These are phyloP conservation scores for Phasianus colchicus DNA, from an alignment of 2,113 vertebrate genomes.

Conservation along the genomic window DNA sequence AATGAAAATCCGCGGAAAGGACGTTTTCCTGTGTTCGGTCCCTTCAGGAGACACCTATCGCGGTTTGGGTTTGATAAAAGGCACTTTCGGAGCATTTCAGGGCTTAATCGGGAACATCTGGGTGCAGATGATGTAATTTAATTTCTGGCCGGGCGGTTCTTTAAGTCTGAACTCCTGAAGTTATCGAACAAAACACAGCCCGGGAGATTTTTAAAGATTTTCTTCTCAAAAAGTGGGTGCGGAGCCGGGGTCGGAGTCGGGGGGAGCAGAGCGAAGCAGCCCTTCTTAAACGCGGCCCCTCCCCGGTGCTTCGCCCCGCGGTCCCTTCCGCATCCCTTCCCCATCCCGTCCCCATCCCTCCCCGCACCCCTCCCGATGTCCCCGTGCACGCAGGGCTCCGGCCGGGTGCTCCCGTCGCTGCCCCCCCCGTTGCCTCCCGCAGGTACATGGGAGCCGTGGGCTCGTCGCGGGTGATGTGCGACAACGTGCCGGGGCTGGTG, in stretches of 20 bases:
- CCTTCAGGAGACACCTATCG: constrained; percentile 78
- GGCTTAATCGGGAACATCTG: constrained; percentile 84
- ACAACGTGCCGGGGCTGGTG: constrained; percentile 94
- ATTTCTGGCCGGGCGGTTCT: constrained; percentile 65
- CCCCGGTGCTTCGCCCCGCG: not conserved
- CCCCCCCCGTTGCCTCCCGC: constrained; percentile 33
- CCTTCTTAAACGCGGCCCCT: not conserved
- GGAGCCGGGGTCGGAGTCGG: no score
- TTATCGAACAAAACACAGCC: constrained; percentile 41
- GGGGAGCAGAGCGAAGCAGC: not conserved
- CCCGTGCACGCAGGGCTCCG: not conserved
- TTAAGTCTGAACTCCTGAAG: constrained; percentile 28
- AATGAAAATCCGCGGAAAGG: constrained; percentile 69
- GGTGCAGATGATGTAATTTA: constrained; percentile 77
- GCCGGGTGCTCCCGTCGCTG: not conserved
- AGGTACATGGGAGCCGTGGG: constrained; percentile 94
- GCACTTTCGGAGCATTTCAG: constrained; percentile 72
- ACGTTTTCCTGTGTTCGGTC: constrained; percentile 66
- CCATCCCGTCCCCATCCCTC: not conserved
- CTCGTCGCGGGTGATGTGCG: constrained; percentile 92
- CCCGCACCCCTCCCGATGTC: not conserved
- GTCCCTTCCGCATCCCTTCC: not conserved
- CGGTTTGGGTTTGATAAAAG: constrained; percentile 75
- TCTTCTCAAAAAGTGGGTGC: not conserved
- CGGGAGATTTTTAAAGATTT: not conserved